Conservation (phyloP, 1,140 invertebrate genomes). For the Dysdera silvatica region DNA sequence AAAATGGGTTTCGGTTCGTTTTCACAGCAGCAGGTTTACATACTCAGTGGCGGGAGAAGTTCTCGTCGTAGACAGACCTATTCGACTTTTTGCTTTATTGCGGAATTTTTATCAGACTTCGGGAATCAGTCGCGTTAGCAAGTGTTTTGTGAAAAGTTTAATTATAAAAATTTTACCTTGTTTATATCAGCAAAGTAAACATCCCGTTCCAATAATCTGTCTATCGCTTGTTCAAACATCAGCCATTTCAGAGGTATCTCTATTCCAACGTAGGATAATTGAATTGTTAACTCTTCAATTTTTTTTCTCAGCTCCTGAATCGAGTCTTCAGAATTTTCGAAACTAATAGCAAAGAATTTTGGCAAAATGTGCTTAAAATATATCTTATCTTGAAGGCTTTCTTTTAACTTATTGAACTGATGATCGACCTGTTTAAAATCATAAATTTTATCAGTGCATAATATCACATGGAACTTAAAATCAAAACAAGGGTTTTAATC, state of each 20-base stretch:
- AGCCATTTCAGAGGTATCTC: constrained; percentile 46
- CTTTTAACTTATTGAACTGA: constrained; percentile 27
- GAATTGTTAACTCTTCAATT: constrained; percentile 39
- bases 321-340: constrained; percentile 29
- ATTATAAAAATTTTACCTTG: constrained; percentile 16
- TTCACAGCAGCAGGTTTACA: no score
- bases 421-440: constrained; percentile 18
- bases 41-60: no score
- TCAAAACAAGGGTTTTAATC: no score
- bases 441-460: no score
- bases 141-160: no score
- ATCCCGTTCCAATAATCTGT: constrained; percentile 38
- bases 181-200: constrained; percentile 41
- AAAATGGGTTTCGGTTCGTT: no score
- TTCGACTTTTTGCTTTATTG: no score
- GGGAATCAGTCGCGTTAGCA: no score
- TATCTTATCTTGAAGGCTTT: constrained; percentile 19
- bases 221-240: constrained; percentile 43
- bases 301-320: constrained; percentile 36
- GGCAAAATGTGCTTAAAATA: constrained; percentile 18
- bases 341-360: constrained; percentile 18
- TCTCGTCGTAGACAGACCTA: no score
- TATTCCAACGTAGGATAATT: constrained; percentile 45
- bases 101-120: no score
- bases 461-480: no score